phyloP scores from a whole-genome alignment of 2,888 invertebrate species.

The Rosalia funebris region DNA sequence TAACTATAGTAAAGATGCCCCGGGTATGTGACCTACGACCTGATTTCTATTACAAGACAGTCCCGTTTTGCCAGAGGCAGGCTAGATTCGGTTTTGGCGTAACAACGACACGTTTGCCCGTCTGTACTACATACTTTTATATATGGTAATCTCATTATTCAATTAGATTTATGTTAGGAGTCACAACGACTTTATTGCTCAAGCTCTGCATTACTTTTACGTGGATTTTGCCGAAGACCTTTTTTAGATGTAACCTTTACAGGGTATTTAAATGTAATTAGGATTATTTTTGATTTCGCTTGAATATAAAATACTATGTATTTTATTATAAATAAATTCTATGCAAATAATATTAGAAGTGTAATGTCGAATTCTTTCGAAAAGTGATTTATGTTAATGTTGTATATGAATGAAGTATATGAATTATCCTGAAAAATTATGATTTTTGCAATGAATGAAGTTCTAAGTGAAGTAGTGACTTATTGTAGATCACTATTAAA shows the following conservation, averaged over 20 bases:
- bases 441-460: too few species aligned
- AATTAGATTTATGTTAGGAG: conserved; percentile 26
- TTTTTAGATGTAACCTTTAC: conserved; percentile 3
- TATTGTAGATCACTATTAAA: too few species aligned
- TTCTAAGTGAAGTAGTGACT: too few species aligned
- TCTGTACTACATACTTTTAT: conserved; percentile 34
- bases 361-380: too few species aligned
- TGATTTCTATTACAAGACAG: conserved; percentile 61
- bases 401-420: too few species aligned
- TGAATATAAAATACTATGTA: too few species aligned
- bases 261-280: conserved; percentile 1
- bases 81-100: conserved; percentile 48
- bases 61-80: conserved; percentile 56
- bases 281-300: neutral
- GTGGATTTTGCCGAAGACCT: neutral
- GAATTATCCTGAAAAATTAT: too few species aligned
- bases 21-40: conserved; percentile 60
- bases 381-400: too few species aligned
- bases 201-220: conserved; percentile 8
- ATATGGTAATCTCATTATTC: conserved; percentile 33
- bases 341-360: too few species aligned
- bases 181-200: conserved; percentile 6
- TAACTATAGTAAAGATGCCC: conserved; percentile 53
- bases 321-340: too few species aligned
- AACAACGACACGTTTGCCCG: conserved; percentile 36